Conservation (phyloP, 1,140 invertebrate species). For the Pinna nobilis region DNA sequence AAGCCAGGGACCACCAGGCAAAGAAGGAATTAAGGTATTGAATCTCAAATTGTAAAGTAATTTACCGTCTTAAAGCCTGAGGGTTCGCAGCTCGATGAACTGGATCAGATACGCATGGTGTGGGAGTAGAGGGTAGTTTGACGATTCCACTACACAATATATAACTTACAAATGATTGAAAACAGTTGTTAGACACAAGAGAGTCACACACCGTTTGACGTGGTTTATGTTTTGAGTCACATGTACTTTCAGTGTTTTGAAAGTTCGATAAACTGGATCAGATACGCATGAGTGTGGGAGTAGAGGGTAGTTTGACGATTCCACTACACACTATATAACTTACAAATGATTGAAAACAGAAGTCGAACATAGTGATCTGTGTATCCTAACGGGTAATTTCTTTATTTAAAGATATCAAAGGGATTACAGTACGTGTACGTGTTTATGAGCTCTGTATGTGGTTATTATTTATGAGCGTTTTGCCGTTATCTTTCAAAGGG, state of each 20-base stretch:
- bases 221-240: conserved; percentile 17
- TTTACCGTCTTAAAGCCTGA: background rate
- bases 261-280: conserved; percentile 25
- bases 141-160: conserved; percentile 55
- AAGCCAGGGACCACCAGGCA: conserved; percentile 53
- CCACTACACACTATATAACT: conserved; percentile 53
- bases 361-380: background rate
- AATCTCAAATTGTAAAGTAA: background rate
- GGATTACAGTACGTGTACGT: conserved; percentile 53
- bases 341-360: conserved; percentile 57
- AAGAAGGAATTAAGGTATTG: conserved; percentile 56
- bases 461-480: too few relatives aligned
- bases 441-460: too few relatives aligned
- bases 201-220: conserved; percentile 56
- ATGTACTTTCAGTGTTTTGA: background rate
- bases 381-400: conserved; percentile 48
- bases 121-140: conserved; percentile 54
- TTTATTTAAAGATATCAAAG: conserved; percentile 58
- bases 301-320: conserved; percentile 55
- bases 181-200: conserved; percentile 31
- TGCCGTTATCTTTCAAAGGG: too few relatives aligned
- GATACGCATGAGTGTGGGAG: conserved; percentile 41
- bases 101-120: conserved; percentile 43
- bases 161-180: conserved; percentile 57
- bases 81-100: background rate